Base-by-base conservation (phyloP, 1,140 invertebrate genomes). In the Drosophila hydei region DNA sequence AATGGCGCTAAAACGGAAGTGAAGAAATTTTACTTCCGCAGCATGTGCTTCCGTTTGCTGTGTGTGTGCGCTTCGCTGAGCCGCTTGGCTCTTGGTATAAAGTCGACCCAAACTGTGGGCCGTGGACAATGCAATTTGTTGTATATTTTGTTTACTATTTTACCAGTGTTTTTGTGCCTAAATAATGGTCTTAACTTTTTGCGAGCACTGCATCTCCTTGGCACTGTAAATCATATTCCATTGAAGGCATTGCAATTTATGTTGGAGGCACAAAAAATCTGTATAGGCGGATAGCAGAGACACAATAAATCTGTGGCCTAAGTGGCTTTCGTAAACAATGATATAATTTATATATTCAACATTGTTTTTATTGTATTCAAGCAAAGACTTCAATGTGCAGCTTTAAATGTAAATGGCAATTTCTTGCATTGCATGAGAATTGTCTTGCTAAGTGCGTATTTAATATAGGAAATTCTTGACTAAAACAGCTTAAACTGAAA, bases 1-100 rank as follows among this genome's bases (percentile, higher is more conserved):
- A 19, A 54, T 67, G 59, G 65, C 67, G 74, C 60, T 77, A 60
- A 75, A 75, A 64, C 75, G 75, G 75, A 77, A 75, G 75, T 60
- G 55, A 77, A 77, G 65, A 77, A 77, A 77, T 77, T 77, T 77
- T 55, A 75, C 75, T 77, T 77, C 75, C 72, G 65, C 75, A 71
- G 54, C 72, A 77, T 75, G 75, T 77, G 75, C 75, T 77, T 77
- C 75, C 75, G 75, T 61, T 77, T 75, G 55, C n/a, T n/a, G 55
- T 77, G 71, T 69, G 70, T 76, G 74, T 62, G 45, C 73, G 70
- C 70, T 69, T 76, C 63, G 63, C 54, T 76, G 63, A 73, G 58
- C 74, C 58, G 64, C 45, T 45, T 60, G 50, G 43, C n/a, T 30
- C 40, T 27, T 40, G n/a, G 18, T 9, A 14, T 51, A 45, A 51